Evolutionary conservation across 1,140 invertebrate species (phyloP), one percentile per base, ranked within the genome.

Genomic region (Gonioctena quinquepunctata): DNA sequence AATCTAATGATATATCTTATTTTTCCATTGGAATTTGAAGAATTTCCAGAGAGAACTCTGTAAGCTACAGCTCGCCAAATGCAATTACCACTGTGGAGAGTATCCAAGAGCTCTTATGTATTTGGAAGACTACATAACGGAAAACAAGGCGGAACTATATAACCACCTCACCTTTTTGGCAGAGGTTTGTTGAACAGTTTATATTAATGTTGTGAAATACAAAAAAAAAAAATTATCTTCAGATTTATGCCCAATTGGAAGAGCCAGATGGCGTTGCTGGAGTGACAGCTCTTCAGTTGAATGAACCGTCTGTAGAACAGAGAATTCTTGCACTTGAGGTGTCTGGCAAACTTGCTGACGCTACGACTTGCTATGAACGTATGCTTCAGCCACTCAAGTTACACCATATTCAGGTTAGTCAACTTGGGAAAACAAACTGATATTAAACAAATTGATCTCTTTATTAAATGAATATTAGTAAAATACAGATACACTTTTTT

Each of bases 231-330:
- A 18, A 21, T 54, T 54, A 13, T 54, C 33, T 21, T 23, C 57
- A 81, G 83, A 91, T 94, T 75, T 93, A 94, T 79, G 90, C 90
- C 0, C 84, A 91, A 71, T 79, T 94, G 18, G 89, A 93, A 79
- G 92, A 94, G 79, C 87, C 91, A 0, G 93, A 94, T 81, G 90
- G 90, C 33, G 88, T 94, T 2, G 88, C 90, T 70, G 92, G 91
- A 81, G 85, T 80, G 0, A 83, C 92, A 66, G 88, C 89, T 13
- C 85, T 89, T 49, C 89, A 90, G 74, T 83, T 88, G 68, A 86
- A 86, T 1, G 89, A 90, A 77, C 90, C 91, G 18, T 90, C 89
- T 1, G 80, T 93, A 4, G 88, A 89, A 49, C 90, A 93, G 76
- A 83, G 90, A 70, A 89, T 94, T 65, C 79, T 94, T 4, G 88